Evolutionary conservation across 1,140 invertebrate species (phyloP).

Genomic region (Akabosia matsudoensis): DNA sequence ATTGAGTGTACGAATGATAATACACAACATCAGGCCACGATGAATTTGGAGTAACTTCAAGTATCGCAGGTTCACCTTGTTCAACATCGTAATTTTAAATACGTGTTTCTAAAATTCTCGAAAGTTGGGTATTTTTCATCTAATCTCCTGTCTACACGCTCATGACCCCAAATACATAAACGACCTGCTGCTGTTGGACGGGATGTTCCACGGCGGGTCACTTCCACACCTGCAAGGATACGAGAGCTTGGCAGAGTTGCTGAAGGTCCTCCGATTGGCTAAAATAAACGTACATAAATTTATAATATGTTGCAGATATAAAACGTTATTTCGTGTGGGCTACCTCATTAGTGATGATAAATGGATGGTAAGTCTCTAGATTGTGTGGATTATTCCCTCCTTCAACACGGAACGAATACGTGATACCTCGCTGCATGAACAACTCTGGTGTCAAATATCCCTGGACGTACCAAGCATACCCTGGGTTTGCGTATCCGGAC

Average conservation of each 20-base stretch:
- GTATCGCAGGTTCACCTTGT: constrained; percentile 62
- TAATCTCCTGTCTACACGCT: constrained; percentile 66
- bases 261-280: neutral
- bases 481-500: constrained; percentile 61
- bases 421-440: constrained; percentile 77
- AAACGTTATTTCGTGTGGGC: neutral
- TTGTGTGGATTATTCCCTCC: constrained; percentile 89
- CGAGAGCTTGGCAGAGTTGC: neutral
- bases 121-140: constrained; percentile 76
- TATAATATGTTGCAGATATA: neutral
- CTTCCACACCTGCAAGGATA: constrained; percentile 79
- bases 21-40: constrained; percentile 89
- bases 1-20: constrained; percentile 87
- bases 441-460: constrained; percentile 80
- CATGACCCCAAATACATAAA: constrained; percentile 69
- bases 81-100: constrained; percentile 67
- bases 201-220: constrained; percentile 71
- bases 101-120: constrained; percentile 74
- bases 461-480: constrained; percentile 78
- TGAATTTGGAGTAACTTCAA: constrained; percentile 81
- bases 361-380: constrained; percentile 80
- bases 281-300: neutral
- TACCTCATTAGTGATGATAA: constrained; percentile 81
- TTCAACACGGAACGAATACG: constrained; percentile 74
- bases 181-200: constrained; percentile 75